A percentile compares a stretch with the other conserved stretches of the same genome.
These are phyloP conservation scores for Orthonyx spaldingii DNA, from an alignment of 2,113 vertebrate genomes.

Conservation along the genomic window DNA sequence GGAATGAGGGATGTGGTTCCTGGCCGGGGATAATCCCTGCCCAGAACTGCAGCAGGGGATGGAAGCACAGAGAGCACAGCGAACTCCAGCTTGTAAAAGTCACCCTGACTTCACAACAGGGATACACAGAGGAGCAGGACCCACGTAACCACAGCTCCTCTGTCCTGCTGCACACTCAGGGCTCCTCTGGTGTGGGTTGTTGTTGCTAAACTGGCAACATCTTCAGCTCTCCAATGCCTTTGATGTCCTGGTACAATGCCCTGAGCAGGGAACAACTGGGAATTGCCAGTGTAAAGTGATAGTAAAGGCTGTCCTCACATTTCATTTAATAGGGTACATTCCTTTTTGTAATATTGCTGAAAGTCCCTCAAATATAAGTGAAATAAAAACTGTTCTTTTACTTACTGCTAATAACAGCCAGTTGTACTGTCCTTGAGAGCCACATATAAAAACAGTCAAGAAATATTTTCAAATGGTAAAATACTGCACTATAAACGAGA, in stretches of 20 bases:
- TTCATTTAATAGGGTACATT: slow-evolving; percentile 10
- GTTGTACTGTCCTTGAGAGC: not conserved
- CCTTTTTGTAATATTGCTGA: not conserved
- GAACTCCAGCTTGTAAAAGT: not conserved
- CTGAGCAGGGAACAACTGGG: not conserved
- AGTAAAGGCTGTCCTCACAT: slow-evolving; percentile 14
- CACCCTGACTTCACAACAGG: not conserved
- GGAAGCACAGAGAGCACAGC: not conserved
- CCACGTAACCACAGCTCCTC: not conserved
- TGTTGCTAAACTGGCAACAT: not conserved
- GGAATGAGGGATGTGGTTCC: not conserved
- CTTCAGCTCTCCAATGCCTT: not conserved
- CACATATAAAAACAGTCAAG: not conserved
- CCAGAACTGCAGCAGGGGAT: not conserved
- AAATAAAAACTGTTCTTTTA: slow-evolving; percentile 32
- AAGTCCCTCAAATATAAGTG: not conserved
- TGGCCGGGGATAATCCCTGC: not conserved
- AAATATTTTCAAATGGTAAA: slow-evolving; percentile 13
- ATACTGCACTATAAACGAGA: not conserved
- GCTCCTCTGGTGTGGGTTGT: not conserved
- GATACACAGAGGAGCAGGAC: not conserved
- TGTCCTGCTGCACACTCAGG: not conserved
- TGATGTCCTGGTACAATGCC: not conserved
- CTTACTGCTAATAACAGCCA: slow-evolving; percentile 25
- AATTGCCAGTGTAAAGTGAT: not conserved